phyloP scores from a whole-genome alignment of 53 echinoderm and acorn worm genomes.

The Patiria pectinifera region DNA sequence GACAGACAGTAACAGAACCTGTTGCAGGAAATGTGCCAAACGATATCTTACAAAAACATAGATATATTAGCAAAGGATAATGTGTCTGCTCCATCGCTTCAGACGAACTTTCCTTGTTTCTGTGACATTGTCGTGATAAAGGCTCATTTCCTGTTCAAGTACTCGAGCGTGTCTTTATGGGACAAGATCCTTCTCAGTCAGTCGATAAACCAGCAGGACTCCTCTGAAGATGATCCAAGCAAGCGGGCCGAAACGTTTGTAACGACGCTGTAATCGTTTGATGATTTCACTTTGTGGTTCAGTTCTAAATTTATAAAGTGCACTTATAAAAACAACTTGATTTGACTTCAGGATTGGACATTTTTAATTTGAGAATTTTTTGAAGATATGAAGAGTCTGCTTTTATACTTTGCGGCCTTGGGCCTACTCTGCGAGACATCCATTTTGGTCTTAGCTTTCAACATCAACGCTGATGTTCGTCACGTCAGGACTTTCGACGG shows the following conservation, averaged over 20 bases:
- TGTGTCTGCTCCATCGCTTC: too few species aligned
- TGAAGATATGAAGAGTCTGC: neutral
- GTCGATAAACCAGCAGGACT: neutral
- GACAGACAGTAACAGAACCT: too few species aligned
- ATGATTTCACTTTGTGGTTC: neutral
- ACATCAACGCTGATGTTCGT: constrained; percentile 1
- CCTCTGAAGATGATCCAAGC: neutral
- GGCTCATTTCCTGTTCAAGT: too few species aligned
- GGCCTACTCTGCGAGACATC: neutral
- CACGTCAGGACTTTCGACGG: constrained; percentile 11
- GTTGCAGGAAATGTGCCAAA: too few species aligned
- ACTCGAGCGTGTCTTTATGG: too few species aligned
- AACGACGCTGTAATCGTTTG: neutral
- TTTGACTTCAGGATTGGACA: neutral
- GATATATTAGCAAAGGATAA: too few species aligned
- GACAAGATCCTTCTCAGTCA: too few species aligned
- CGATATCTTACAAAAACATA: too few species aligned
- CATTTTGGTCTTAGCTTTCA: constrained; percentile 1
- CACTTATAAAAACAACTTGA: neutral
- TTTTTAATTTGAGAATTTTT: neutral
- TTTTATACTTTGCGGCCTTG: neutral
- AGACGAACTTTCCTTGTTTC: too few species aligned
- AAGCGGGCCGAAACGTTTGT: neutral
- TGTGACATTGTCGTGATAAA: too few species aligned
- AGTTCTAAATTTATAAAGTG: neutral